Base-by-base conservation (phyloP, 2,113 vertebrate species). In the Oreochromis tanganicae region DNA sequence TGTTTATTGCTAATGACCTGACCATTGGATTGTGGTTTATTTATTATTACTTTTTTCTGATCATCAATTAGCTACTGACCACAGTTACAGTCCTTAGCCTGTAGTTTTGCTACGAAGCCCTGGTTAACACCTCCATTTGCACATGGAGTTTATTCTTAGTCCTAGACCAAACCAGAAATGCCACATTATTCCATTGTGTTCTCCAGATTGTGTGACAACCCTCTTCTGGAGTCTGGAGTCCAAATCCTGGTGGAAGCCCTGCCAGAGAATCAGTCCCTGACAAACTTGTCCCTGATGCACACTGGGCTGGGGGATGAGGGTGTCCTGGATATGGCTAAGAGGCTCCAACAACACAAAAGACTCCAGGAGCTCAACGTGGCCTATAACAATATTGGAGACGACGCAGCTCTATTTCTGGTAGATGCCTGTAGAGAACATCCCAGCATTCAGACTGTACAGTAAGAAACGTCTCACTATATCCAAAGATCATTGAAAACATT, bases 311-410 rank as follows among this genome's bases (percentile, higher is more conserved):
- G 97, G 3, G 97, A 99, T 80, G 10, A 38, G 9, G 97, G 96
- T 1, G 94, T 97, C 1, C 73, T 96, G 24, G 83, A 97, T 80
- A 94, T 99, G 85, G 97, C 97, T 11, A 79, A 91, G 54, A 95
- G 90, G 52, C 96, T 99, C 81, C 90, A 94, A 11, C 17, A 88
- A 9, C 97, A 98, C 88, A 79, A 52, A 3, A 93, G 95, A 6
- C 96, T 99, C 4, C 95, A 95, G 95, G 98, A 99, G 90, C 96
- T 99, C 82, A 98, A 99, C 2, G 97, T 99, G 88, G 98, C 98
- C 89, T 98, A 98, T 90, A 99, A 99, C 59, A 97, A 97, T 5
- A 97, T 99, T 3, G 97, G 97, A 0, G 98, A 99, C 85, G 4
- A 63, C 0, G 97, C 97, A 0, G 98, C 98, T 3, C 92, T 98